Conservation (phyloP, 2,113 vertebrate genomes). For the Chloropsis hardwickii region DNA sequence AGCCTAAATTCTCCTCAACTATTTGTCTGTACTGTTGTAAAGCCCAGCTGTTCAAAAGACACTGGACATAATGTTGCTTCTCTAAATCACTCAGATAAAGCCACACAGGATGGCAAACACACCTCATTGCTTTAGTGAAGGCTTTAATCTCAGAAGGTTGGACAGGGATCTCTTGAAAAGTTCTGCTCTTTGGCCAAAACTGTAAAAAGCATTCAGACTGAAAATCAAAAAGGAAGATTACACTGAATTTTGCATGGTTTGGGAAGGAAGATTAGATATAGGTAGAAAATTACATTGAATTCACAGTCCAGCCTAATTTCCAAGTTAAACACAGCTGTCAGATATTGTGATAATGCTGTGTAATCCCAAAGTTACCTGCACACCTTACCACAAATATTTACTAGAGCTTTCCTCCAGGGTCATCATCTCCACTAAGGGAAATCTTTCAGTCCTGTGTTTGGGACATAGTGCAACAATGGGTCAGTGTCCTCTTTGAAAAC, state of each 20-base stretch:
- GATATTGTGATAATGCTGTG: neutral
- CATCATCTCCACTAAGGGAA: neutral
- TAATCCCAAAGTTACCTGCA: neutral
- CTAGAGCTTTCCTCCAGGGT: neutral
- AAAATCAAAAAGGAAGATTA: neutral
- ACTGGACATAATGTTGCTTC: neutral
- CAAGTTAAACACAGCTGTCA: neutral
- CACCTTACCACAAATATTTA: neutral
- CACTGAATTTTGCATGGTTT: neutral
- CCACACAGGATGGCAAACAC: neutral
- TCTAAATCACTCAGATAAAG: neutral
- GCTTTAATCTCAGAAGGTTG: neutral
- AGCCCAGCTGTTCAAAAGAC: neutral
- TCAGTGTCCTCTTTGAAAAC: neutral
- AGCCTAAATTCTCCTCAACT: neutral
- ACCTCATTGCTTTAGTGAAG: neutral
- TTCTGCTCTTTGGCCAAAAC: neutral
- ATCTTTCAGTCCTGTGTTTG: neutral
- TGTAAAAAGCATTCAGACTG: neutral
- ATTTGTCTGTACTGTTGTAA: neutral
- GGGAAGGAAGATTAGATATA: neutral
- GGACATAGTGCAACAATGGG: neutral
- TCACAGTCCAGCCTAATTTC: neutral
- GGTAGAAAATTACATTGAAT: neutral
- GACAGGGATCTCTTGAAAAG: neutral